Evolutionary conservation across 2,113 vertebrate species (phyloP).

Genomic region (Amphilophus citrinellus): DNA sequence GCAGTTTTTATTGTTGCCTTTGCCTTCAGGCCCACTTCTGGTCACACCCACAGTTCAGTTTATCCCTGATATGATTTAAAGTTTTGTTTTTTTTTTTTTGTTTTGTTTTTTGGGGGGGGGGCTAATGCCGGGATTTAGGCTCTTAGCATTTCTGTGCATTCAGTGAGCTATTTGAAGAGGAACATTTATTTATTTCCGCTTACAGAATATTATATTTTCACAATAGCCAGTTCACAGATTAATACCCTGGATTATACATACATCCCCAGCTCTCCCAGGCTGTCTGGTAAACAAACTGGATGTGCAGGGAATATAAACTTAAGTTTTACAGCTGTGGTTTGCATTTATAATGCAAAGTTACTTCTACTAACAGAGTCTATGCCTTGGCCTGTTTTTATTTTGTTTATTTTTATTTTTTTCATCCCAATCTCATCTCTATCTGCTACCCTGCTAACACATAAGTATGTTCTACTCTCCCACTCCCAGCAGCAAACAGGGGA

Average conservation of each 20-base stretch:
- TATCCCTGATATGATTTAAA: too few species aligned
- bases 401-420: neutral
- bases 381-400: neutral
- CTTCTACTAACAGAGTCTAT: neutral
- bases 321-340: neutral
- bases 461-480: neutral
- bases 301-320: slow-evolving; percentile 1
- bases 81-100: neutral
- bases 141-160: neutral
- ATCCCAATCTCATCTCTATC: neutral
- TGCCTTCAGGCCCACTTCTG: neutral
- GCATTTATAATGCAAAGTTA: neutral
- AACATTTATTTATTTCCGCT: slow-evolving; percentile 17
- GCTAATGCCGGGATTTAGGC: neutral
- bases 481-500: neutral
- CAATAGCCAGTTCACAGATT: slow-evolving; percentile 19
- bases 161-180: neutral
- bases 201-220: slow-evolving; percentile 26
- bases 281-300: slow-evolving; percentile 8
- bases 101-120: too few species aligned
- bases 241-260: slow-evolving; percentile 24
- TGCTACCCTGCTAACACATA: neutral
- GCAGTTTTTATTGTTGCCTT: neutral
- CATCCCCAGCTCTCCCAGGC: neutral
- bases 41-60: neutral